Conservation (phyloP, 2,797 vertebrate genomes). For the Salarias fasciatus region DNA sequence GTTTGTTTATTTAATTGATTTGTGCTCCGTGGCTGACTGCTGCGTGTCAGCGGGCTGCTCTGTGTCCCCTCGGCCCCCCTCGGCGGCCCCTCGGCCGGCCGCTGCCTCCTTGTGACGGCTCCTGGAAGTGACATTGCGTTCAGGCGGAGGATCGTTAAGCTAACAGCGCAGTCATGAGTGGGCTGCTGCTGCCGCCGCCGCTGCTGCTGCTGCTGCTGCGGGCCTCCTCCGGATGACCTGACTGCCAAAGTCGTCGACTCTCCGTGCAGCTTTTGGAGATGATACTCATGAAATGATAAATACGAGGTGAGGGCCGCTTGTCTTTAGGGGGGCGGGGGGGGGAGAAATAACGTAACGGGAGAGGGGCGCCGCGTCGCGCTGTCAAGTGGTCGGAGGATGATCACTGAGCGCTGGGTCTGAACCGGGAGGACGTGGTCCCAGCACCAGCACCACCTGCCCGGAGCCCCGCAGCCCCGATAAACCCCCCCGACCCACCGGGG, state of each 20-base stretch:
- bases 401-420: conserved; percentile 13
- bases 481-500: neutral
- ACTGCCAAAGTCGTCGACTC: conserved; percentile 34
- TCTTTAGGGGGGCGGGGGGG: neutral
- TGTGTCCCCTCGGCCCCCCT: conserved; percentile 4
- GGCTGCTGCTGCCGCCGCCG: conserved; percentile 12
- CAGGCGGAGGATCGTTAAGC: conserved; percentile 33
- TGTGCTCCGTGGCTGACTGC: conserved; percentile 13
- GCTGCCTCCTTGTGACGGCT: conserved; percentile 28
- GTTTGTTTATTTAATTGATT: neutral
- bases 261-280: conserved; percentile 10
- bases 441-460: neutral
- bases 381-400: conserved; percentile 34
- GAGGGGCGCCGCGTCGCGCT: conserved; percentile 9
- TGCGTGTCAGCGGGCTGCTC: conserved; percentile 3
- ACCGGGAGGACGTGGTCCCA: conserved; percentile 27
- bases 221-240: conserved; percentile 67
- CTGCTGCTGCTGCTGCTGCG: conserved; percentile 35
- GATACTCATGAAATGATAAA: conserved; percentile 37
- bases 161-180: conserved; percentile 49
- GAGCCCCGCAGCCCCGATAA: conserved; percentile 16
- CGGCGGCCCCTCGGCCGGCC: neutral
- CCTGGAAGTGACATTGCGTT: conserved; percentile 57
- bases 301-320: conserved; percentile 49
- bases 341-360: neutral